Base-by-base conservation (phyloP, 1,140 invertebrate species). In the Schmidtea mediterranea region DNA sequence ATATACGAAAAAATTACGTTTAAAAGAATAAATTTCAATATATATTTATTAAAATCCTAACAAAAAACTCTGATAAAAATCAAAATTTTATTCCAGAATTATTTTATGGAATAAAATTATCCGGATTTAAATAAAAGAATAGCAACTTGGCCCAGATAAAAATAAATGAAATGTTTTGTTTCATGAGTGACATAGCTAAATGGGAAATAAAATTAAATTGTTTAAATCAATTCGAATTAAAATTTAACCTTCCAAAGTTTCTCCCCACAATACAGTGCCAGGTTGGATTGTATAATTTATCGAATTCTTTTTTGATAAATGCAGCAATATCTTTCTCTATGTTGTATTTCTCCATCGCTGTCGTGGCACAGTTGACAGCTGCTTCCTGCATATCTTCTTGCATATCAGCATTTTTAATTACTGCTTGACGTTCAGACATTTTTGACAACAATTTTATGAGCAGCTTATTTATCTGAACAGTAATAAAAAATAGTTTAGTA, bases 351-450 rank as follows among this genome's bases (percentile, higher is more conserved):
- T 97, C 90, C 49, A 97, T 72, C 5, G 90, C 89, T 53, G 92
- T 84, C 47, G 87, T 95, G 51, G 90, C 87, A 67, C 84, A 90
- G 63, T 97, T 89, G 5, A 97, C 86, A 54, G 90, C 87, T 71
- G 97, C 89, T 65, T 95, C 87, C 73, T 97, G 90, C 89, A 97
- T 97, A 68, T 95, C 90, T 68, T 97, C 90, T 51, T 82, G 80
- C 90, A 98, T 98, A 67, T 98, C 90, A 55, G 87, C 92, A 77
- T 97, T 97, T 72, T 98, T 98, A 62, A 98, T 94, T 24, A 98
- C 90, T 62, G 90, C 90, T 72, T 98, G 97, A 67, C 84, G 76
- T 70, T 95, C 89, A n/a, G n/a, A n/a, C n/a, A n/a, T n/a, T n/a
- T n/a, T n/a, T n/a, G n/a, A n/a, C n/a, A n/a, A n/a, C n/a, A n/a